These are phyloP conservation scores for Drosophila lutescens DNA, from an alignment of 2,888 invertebrate species.

Conservation along the genomic window DNA sequence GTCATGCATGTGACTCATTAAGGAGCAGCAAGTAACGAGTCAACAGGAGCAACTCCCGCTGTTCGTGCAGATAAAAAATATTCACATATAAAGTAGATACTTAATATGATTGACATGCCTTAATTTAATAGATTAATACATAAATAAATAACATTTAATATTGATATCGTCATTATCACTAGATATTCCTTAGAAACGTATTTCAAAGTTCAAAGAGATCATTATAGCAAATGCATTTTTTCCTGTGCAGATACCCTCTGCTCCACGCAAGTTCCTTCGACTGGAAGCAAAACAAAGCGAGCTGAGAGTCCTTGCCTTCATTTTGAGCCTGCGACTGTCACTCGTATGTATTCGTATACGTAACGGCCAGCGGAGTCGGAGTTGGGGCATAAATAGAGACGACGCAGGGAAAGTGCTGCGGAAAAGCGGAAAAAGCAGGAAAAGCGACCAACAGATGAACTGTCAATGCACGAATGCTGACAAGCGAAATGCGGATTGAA, in stretches of 20 bases:
- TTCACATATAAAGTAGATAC: not conserved
- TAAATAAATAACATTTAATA: too few species aligned
- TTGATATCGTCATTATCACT: too few species aligned
- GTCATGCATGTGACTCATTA: conserved; percentile 65
- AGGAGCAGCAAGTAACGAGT: conserved; percentile 46
- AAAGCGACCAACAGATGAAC: not conserved
- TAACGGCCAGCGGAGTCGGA: conserved; percentile 43
- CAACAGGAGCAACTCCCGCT: conserved; percentile 15
- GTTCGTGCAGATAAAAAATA: not conserved
- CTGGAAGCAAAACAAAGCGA: conserved; percentile 28
- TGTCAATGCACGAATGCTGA: conserved; percentile 13
- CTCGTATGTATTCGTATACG: conserved; percentile 35
- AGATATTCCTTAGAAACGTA: too few species aligned
- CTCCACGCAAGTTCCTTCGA: conserved; percentile 7
- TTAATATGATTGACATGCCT: too few species aligned
- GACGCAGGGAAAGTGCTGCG: conserved; percentile 38
- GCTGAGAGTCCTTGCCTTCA: not conserved
- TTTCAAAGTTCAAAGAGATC: too few species aligned
- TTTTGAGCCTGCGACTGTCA: conserved; percentile 13
- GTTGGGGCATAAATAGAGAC: conserved; percentile 60
- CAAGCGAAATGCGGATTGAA: conserved; percentile 3
- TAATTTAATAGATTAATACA: too few species aligned
- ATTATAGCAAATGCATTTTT: not conserved
- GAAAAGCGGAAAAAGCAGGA: not conserved
- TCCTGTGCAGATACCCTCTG: not conserved